Conservation (phyloP, 2,797 vertebrate genomes). For the Acanthurus tractus region DNA sequence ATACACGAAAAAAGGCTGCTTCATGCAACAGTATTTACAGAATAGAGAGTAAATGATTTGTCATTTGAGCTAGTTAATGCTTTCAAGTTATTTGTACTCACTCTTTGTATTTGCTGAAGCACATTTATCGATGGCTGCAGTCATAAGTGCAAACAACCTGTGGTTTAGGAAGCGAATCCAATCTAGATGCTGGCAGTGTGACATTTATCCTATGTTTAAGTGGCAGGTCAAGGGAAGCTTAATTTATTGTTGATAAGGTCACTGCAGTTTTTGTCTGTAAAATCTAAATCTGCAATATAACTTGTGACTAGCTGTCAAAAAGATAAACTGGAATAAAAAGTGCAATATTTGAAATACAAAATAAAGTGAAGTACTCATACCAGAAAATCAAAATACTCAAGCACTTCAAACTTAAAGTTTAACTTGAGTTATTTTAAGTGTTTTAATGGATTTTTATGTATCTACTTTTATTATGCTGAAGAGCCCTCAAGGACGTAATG, state of each 20-base stretch:
- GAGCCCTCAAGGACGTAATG: no score
- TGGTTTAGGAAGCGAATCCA: not conserved
- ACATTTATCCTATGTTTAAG: no score
- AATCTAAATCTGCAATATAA: not conserved
- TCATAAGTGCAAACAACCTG: slow-evolving; percentile 10
- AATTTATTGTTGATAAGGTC: not conserved
- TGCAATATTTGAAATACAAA: not conserved
- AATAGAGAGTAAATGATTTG: slow-evolving; percentile 23
- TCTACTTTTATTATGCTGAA: not conserved
- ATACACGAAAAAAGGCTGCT: not conserved
- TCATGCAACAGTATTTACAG: not conserved
- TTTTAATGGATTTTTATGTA: not conserved
- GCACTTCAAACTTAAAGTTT: not conserved
- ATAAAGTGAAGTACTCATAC: no score
- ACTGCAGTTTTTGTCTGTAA: not conserved
- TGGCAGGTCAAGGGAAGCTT: no score
- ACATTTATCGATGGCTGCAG: not conserved
- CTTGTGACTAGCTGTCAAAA: not conserved
- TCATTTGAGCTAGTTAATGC: slow-evolving; percentile 3
- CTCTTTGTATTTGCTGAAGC: slow-evolving; percentile 5
- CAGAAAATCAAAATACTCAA: not conserved
- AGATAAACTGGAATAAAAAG: not conserved
- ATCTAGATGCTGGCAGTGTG: not conserved
- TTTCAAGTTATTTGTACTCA: slow-evolving; percentile 1
- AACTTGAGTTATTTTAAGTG: not conserved